phyloP scores from a whole-genome alignment of 1,140 invertebrate species.

The Andrena cerasifolii region DNA sequence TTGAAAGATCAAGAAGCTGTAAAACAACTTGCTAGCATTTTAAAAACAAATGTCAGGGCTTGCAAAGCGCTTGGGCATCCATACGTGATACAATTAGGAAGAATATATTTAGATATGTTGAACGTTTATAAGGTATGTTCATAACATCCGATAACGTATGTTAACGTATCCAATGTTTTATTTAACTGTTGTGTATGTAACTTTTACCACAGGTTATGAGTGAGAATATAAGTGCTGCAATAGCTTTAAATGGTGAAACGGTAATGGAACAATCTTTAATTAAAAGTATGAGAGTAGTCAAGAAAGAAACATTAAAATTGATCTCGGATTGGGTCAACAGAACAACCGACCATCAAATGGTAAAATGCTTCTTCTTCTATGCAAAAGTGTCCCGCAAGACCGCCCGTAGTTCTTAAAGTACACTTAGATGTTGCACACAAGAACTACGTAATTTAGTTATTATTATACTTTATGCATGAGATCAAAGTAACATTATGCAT shows the following conservation, averaged over 20 bases:
- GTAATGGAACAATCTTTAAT: conserved; percentile 99
- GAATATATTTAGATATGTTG: conserved; percentile 99
- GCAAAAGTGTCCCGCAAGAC: background rate
- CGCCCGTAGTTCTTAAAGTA: too few relatives aligned
- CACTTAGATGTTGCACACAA: too few relatives aligned
- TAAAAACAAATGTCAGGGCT: conserved; percentile 99
- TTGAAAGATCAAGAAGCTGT: conserved; percentile 98
- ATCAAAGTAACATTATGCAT: conserved; percentile 8
- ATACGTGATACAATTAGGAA: conserved; percentile 96
- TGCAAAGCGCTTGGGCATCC: conserved; percentile 98
- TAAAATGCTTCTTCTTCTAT: conserved; percentile 58
- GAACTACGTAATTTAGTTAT: too few relatives aligned
- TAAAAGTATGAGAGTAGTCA: conserved; percentile 99
- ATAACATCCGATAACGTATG: background rate
- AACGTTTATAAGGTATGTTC: conserved; percentile 97
- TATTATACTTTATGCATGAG: background rate
- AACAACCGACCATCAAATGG: conserved; percentile 94
- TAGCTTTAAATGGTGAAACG: conserved; percentile 95
- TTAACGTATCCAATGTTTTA: conserved; percentile 8
- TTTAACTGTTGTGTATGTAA: background rate
- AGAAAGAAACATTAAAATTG: conserved; percentile 99
- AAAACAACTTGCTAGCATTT: conserved; percentile 98
- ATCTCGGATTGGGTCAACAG: conserved; percentile 98
- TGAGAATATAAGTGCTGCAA: conserved; percentile 98
- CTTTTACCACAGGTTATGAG: conserved; percentile 88